Conservation (phyloP, 2,797 vertebrate species). For the Hypotaenidia okinawae region DNA sequence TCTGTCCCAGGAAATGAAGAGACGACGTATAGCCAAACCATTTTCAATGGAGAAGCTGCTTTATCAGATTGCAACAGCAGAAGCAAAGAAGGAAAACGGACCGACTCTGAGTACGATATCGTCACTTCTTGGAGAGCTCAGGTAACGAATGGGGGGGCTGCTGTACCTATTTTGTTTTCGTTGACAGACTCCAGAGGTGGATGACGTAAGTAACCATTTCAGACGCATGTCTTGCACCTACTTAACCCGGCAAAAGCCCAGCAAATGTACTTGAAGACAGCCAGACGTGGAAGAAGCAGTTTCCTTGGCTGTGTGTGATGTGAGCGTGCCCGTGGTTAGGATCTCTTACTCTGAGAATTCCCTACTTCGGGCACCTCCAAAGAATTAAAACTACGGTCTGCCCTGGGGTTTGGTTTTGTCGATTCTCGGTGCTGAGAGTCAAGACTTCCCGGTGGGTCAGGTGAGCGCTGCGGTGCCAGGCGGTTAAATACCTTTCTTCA, state of each 20-base stretch:
- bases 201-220: constrained; percentile 17
- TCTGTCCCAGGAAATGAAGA: constrained; percentile 92
- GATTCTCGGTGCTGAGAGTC: neutral
- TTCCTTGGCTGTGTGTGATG: neutral
- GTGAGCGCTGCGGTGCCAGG: neutral
- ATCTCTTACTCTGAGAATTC: neutral
- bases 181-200: constrained; percentile 25
- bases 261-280: neutral
- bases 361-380: neutral
- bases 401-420: neutral
- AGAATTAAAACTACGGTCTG: neutral
- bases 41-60: constrained; percentile 99
- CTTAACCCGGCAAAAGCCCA: neutral
- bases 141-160: constrained; percentile 75
- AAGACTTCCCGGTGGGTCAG: neutral
- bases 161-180: constrained; percentile 6
- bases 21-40: constrained; percentile 93
- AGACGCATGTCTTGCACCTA: neutral
- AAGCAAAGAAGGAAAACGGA: constrained; percentile 95
- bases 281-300: neutral
- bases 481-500: neutral
- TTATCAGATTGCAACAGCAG: constrained; percentile 96
- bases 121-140: constrained; percentile 97
- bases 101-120: constrained; percentile 94
- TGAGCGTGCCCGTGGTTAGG: neutral